Evolutionary conservation across 1,140 invertebrate genomes (phyloP), one percentile per base, ranked within the genome.

Genomic region (Drosophila repletoides): DNA sequence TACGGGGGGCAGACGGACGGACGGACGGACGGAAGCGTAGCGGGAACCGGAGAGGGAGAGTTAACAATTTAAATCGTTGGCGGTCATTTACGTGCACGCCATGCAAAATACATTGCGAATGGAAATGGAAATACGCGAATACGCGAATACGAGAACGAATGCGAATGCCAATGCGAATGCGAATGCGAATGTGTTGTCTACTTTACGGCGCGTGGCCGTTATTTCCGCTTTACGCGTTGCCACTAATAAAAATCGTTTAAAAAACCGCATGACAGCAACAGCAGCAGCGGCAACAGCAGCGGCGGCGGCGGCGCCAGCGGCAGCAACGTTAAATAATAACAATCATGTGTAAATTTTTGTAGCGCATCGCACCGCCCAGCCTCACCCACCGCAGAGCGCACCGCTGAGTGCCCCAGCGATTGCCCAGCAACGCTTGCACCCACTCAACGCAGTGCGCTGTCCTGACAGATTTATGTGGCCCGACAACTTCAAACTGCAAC

Each of bases 221-320:
- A 84, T 84, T 84, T 84, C 79, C 79, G 79, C 66, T 83, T 79
- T 83, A 71, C 76, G 76, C 73, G 67, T 64, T 84, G 72, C 71
- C 80, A 86, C 79, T 79, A 84, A 84, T 79, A 84, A 83, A 83
- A 83, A 74, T 84, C 80, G 79, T 83, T 86, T 84, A 84, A 83
- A 84, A 81, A 84, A 83, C 76, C 76, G 56, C 76, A 76, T 66
- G 76, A 83, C 79, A 77, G 73, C 55, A 63, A n/a, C 49, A 72
- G 58, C 58, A 28, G 12, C 60, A 53, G 45, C 49, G 33, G 48
- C 38, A 60, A 7, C 38, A 29, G 51, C 60, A 56, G 14, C 14
- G 22, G 31, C 60, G 40, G 40, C 28, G 26, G n/a, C n/a, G n/a
- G n/a, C n/a, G n/a, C n/a, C n/a, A n/a, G n/a, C n/a, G n/a, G 43